Base-by-base conservation (phyloP, 1,140 invertebrate genomes). In the Pteromalus puparum region DNA sequence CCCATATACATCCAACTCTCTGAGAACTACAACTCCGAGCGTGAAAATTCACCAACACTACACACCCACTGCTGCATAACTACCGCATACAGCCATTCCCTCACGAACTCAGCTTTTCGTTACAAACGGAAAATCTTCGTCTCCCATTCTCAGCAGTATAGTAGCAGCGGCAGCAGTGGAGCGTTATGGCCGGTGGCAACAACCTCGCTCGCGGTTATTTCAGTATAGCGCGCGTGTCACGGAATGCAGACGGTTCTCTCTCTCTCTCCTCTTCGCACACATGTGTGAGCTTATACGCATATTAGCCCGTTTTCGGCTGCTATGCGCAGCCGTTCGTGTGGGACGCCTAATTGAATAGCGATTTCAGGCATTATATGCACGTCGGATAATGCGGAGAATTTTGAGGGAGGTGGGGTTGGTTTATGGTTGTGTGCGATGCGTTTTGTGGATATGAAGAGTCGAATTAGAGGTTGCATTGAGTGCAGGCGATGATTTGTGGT, bases 201-300 rank as follows among this genome's bases (percentile, higher is more conserved):
- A 91, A 91, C 91, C 90, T 91, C 89, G 72, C 21, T 21, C 68
- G 24, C 77, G 88, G 90, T 91, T 91, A 91, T 91, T 91, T 91
- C 88, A 87, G 90, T 90, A 83, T 86, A 87, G 85, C 81, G 89
- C 87, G 88, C 88, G 88, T 91, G 88, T 90, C 89, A 88, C 85
- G 89, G 87, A 90, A 90, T 90, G 89, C 87, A 86, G 88, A 89
- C 87, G 85, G 76, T 72, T 75, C 48, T 21, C 70, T 42, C 21
- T 72, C 38, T 46, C 68, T 28, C 46, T 30, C 79, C 67, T 68
- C 67, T 68, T 26, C 42, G 15, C 70, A n/a, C 79, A 38, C 78
- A 42, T 80, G 67, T 70, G 73, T 28, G 53, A 9, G 26, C 18
- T 15, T n/a, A 24, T 7, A 34, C 77, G 26, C 77, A 9, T 42